Evolutionary conservation across 1,140 invertebrate genomes (phyloP), one percentile per base, ranked within the genome.

Genomic region (Triops longicaudatus): DNA sequence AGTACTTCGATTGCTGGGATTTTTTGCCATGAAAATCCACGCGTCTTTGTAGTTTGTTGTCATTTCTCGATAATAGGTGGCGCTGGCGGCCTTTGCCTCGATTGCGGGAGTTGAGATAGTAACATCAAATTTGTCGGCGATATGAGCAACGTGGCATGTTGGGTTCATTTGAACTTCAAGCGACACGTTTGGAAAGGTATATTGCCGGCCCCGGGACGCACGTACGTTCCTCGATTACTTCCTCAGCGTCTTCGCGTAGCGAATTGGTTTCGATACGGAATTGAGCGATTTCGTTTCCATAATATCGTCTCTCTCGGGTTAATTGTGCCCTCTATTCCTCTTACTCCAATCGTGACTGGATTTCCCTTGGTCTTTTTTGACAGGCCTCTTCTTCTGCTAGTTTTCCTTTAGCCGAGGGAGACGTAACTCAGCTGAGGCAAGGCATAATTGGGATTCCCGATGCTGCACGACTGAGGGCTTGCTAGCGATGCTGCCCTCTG

Each of bases 261-360:
- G 73, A 73, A 73, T 73, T 73, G 17, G 31, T 26, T 73, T 73
- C 27, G 1, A 73, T 14, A 11, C 73, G 73, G 27, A 73, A 14
- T 63, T 63, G 44, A 22, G 44, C 44, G 44, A 63, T 22, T 63
- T 63, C 44, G 14, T 63, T 63, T 14, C 14, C 44, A 12, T 63
- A 63, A 63, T 63, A 22, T 63, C 44, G 44, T 63, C 44, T 63
- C 44, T 63, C 44, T 12, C 44, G 44, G 44, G 44, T 12, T 0
- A 63, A 14, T 22, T 63, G 44, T 12, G 44, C 44, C 14, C 44
- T 9, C 44, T 63, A 12, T 63, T 63, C 44, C 44, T 63, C 44
- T 63, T 63, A 7, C 44, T 63, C 44, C 44, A 12, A 12, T 63
- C 14, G 44, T 12, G n/a, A n/a, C 12, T 63, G 44, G 9, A 63